Base-by-base conservation (phyloP, 2,113 vertebrate genomes). In the Nothoprocta perdicaria region DNA sequence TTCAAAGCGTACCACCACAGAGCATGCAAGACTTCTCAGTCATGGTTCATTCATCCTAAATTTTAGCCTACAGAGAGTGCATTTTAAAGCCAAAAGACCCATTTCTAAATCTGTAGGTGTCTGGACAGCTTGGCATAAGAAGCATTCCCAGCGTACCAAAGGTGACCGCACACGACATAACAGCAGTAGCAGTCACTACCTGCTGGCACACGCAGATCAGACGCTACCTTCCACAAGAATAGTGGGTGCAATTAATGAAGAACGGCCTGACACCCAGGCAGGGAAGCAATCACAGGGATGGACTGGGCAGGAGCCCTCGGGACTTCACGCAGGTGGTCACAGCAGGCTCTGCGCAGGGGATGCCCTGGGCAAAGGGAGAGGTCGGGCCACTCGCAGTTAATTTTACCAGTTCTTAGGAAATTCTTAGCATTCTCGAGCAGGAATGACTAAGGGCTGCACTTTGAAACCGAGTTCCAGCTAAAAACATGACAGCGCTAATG, bases 251-350 rank as follows among this genome's bases (percentile, higher is more conserved):
- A 26, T 48, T 75, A 86, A 79, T 38, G 72, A 0, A 48, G n/a
- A 14, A 12, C 21, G 6, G 40, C 41, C 33, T 1, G 2, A 68
- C 14, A 61, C 31, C 31, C 6, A 50, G 85, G 4, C 71, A 43
- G 55, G 38, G 61, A 12, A 72, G 22, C 38, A 84, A 72, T 6
- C 0, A 0, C 35, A 58, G 0, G 0, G 18, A 24, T 78, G 53
- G 26, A 15, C 58, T 12, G 12, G 41, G 50, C 75, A 66, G 58
- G 53, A 92, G 50, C 35, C 21, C 33, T 58, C 35, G 12, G 19
- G 50, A 41, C 9, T 35, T 46, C 4, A 26, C 11, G 2, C 16
- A 2, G 8, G 3, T 35, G 23, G 19, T 53, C 88, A 67, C 58
- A 38, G 31, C 60, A 40, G 68, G 53, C 35, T 48, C 52, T 6